Base-by-base conservation (phyloP, 1,140 invertebrate species). In the Lethrus apterus region DNA sequence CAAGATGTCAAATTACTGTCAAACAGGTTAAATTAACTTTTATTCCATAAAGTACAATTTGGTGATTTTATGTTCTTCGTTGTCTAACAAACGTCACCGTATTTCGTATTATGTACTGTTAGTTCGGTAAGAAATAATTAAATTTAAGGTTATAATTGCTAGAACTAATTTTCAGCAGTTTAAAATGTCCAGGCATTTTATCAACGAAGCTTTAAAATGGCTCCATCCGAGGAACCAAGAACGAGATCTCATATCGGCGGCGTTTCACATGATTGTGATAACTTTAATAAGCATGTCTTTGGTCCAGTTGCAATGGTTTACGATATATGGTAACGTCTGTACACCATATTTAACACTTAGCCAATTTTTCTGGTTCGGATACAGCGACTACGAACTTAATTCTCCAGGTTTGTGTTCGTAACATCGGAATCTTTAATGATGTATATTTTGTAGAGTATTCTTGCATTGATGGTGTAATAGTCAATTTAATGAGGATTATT, bases 361-460 rank as follows among this genome's bases (percentile, higher is more conserved):
- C 17, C 50, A 62, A 44, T 67, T 67, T 47, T 67, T 67, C 43
- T 63, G 60, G 58, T 67, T 64, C 57, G 62, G 64, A 5, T 64
- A 61, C 41, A 26, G 54, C 14, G 31, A 48, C 34, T 42, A 54
- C 34, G 50, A 45, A 41, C 34, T 51, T 11, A 43, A 57, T 45
- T 50, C 57, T 51, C 30, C 40, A 30, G 59, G 62, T 65, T 50
- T 46, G 48, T 40, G 3, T 9, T 32, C 13, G 8, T 30, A 24
- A 38, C 3, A 23, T 40, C 11, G 20, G 31, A 17, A 11, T 15
- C 9, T 11, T 38, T n/a, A 31, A 31, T 15, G 7, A 15, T 31
- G 17, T 14, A 15, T 48, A 35, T 42, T 20, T 62, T 63, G 46
- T 44, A 65, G 62, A 55, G 35, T 64, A 58, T 45, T 46, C 56